These are phyloP conservation scores for Alligator mississippiensis DNA, from an alignment of 2,113 vertebrate genomes.

Conservation along the genomic window DNA sequence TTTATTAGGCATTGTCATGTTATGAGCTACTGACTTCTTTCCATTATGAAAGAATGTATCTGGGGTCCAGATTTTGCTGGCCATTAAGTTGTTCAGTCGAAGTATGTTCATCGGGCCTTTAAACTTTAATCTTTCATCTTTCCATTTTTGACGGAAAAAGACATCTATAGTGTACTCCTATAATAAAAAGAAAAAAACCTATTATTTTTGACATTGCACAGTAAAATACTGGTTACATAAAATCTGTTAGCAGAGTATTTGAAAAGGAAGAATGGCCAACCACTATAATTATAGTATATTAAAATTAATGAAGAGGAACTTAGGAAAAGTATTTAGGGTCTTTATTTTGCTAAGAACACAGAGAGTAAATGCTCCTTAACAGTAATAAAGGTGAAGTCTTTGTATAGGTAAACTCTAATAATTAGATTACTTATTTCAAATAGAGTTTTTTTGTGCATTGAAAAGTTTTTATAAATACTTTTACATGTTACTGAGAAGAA, in stretches of 20 bases:
- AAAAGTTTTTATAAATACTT: background rate
- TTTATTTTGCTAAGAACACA: background rate
- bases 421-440: background rate
- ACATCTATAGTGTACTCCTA: conserved; percentile 99
- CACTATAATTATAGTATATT: background rate
- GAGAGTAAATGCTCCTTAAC: background rate
- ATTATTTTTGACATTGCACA: background rate
- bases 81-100: conserved; percentile 98
- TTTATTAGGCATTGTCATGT: conserved; percentile 99
- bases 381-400: background rate
- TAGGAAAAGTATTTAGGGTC: background rate
- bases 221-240: background rate
- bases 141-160: conserved; percentile 98
- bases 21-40: conserved; percentile 98
- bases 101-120: conserved; percentile 97
- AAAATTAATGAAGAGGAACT: conserved; percentile 2
- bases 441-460: background rate
- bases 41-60: conserved; percentile 99
- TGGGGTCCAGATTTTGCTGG: conserved; percentile 99
- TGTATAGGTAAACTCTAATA: background rate
- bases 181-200: conserved; percentile 37
- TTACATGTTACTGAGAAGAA: background rate
- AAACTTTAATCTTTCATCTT: conserved; percentile 95
- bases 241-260: background rate
- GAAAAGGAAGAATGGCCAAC: background rate